Percentiles rank a stretch among this genome's conserved stretches.
These are phyloP conservation scores for Calephelis perditalis DNA, from an alignment of 2,888 invertebrate genomes.

Conservation along the genomic window DNA sequence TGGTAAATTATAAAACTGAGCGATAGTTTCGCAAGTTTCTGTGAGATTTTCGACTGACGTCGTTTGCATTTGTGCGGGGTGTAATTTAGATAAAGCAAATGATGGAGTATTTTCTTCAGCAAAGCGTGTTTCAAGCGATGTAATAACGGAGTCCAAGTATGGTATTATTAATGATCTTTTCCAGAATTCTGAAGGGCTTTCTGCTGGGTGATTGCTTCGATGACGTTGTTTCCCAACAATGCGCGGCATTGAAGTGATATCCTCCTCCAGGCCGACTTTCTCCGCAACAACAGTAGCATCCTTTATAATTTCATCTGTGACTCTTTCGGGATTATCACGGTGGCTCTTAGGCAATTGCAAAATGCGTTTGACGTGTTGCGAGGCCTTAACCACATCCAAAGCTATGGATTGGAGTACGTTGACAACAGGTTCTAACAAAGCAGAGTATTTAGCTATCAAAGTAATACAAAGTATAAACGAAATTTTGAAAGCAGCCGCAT, in stretches of 20 bases:
- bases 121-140: slow-evolving; percentile 28
- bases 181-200: no score
- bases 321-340: slow-evolving; percentile 30
- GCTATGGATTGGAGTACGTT: slow-evolving; percentile 34
- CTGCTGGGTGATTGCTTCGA: slow-evolving; percentile 35
- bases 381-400: slow-evolving; percentile 30
- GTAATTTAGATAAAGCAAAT: no score
- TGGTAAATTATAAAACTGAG: slow-evolving; percentile 21
- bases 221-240: slow-evolving; percentile 32
- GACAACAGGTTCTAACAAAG: slow-evolving; percentile 33
- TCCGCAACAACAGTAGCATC: slow-evolving; percentile 31
- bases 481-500: slow-evolving; percentile 25
- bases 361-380: slow-evolving; percentile 27
- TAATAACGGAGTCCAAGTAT: slow-evolving; percentile 31
- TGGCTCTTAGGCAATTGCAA: slow-evolving; percentile 26
- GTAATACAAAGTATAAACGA: slow-evolving; percentile 30
- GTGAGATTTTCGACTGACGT: slow-evolving; percentile 26
- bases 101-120: no score
- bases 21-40: slow-evolving; percentile 25
- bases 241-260: slow-evolving; percentile 26
- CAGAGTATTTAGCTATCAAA: slow-evolving; percentile 35
- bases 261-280: slow-evolving; percentile 30
- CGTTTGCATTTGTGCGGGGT: slow-evolving; percentile 25
- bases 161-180: no score
- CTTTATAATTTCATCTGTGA: slow-evolving; percentile 30